Evolutionary conservation across 2,888 invertebrate genomes (phyloP).

Genomic region (Mimas tiliae): DNA sequence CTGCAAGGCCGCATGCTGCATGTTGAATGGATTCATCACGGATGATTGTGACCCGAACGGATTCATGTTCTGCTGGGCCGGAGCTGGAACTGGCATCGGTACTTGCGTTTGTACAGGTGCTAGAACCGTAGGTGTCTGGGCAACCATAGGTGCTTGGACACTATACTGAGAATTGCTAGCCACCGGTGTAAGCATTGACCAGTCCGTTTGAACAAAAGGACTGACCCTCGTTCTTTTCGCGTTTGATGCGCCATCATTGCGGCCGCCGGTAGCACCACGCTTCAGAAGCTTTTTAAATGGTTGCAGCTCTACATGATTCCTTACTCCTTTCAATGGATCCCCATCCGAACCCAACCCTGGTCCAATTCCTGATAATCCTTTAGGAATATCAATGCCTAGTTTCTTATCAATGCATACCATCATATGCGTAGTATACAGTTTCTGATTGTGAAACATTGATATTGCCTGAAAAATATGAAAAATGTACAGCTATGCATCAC

Average conservation of each 20-base stretch:
- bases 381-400: conserved; percentile 25
- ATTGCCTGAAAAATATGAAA: conserved; percentile 86
- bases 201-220: neutral
- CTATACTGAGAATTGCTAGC: neutral
- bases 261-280: conserved; percentile 26
- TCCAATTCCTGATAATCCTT: conserved; percentile 34
- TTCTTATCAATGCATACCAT: conserved; percentile 37
- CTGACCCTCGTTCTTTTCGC: neutral
- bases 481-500: too few relatives aligned
- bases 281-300: conserved; percentile 37
- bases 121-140: neutral
- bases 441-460: conserved; percentile 95
- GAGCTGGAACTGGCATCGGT: neutral
- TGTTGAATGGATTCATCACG: neutral
- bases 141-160: neutral
- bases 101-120: neutral
- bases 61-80: neutral
- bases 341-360: conserved; percentile 87
- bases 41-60: neutral
- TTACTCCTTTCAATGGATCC: conserved; percentile 39
- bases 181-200: neutral
- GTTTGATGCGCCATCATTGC: too few relatives aligned
- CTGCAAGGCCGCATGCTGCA: neutral
- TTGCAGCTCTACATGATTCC: conserved; percentile 37
- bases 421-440: conserved; percentile 72